Evolutionary conservation across 2,113 vertebrate species (phyloP).

Genomic region (Xiphophorus maculatus): DNA sequence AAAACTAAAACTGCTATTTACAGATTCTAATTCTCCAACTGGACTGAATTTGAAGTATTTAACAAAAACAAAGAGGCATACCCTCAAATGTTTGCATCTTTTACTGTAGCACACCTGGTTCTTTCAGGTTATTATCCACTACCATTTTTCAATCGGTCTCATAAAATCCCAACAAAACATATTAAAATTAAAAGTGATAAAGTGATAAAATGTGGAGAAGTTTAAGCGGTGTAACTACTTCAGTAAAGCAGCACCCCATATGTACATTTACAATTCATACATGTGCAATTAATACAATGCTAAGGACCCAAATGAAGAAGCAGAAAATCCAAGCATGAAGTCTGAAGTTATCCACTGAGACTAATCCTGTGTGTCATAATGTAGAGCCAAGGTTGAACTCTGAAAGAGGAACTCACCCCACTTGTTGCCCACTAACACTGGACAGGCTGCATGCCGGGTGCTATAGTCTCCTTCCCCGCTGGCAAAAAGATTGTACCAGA

Average conservation of each 20-base stretch:
- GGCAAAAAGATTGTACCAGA: conserved; percentile 76
- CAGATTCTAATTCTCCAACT: not conserved
- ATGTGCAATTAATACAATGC: too few species aligned
- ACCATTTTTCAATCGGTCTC: not conserved
- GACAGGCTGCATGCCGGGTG: conserved; percentile 73
- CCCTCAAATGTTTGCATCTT: not conserved
- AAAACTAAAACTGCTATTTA: not conserved
- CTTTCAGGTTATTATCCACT: not conserved
- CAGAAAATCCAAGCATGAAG: too few species aligned
- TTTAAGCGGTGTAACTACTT: too few species aligned
- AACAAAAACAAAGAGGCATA: not conserved
- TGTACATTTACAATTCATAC: too few species aligned
- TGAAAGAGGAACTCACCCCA: conserved; percentile 62
- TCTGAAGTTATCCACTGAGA: too few species aligned
- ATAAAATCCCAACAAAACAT: not conserved
- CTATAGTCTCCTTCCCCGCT: conserved; percentile 75
- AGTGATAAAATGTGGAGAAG: too few species aligned
- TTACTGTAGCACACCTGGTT: not conserved
- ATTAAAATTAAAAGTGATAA: not conserved
- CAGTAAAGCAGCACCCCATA: too few species aligned
- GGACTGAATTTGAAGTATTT: not conserved
- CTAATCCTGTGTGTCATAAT: not conserved
- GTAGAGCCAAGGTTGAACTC: not conserved
- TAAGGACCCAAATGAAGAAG: too few species aligned
- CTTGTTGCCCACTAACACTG: conserved; percentile 75